Percentiles rank a stretch among this genome's conserved stretches.
Evolutionary conservation across 2,888 invertebrate species (phyloP).

Genomic region (Dexiosoma caninum): DNA sequence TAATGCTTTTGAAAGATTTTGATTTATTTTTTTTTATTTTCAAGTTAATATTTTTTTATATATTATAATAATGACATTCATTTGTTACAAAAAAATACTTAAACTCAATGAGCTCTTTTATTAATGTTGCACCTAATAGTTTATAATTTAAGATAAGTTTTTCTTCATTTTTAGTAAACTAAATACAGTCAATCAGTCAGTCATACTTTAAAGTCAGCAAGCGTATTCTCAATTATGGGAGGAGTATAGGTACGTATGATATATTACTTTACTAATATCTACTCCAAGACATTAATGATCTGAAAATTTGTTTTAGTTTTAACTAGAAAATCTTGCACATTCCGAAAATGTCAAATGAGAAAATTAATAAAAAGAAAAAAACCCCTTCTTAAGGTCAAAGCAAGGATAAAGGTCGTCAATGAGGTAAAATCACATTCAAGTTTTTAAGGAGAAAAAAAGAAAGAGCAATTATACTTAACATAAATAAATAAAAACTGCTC

Average conservation of each 20-base stretch:
- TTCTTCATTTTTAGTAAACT: conserved; percentile 5
- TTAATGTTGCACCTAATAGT: conserved; percentile 49
- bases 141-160: conserved; percentile 17
- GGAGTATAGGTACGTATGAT: neutral
- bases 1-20: neutral
- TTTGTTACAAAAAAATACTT: conserved; percentile 37
- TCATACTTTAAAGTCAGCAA: conserved; percentile 22
- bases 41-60: neutral
- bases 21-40: neutral
- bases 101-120: conserved; percentile 49
- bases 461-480: conserved; percentile 3
- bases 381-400: conserved; percentile 6
- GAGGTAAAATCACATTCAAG: conserved; percentile 22
- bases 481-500: conserved; percentile 1
- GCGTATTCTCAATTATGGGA: neutral
- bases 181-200: conserved; percentile 24
- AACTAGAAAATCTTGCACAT: conserved; percentile 28
- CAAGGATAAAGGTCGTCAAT: conserved; percentile 21
- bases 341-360: neutral
- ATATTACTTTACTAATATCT: conserved; percentile 25
- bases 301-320: neutral
- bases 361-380: conserved; percentile 16
- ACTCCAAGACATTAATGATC: conserved; percentile 18
- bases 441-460: neutral
- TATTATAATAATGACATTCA: conserved; percentile 38